Evolutionary conservation across 2,888 invertebrate species (phyloP).

Genomic region (Minunthozetes semirufus): DNA sequence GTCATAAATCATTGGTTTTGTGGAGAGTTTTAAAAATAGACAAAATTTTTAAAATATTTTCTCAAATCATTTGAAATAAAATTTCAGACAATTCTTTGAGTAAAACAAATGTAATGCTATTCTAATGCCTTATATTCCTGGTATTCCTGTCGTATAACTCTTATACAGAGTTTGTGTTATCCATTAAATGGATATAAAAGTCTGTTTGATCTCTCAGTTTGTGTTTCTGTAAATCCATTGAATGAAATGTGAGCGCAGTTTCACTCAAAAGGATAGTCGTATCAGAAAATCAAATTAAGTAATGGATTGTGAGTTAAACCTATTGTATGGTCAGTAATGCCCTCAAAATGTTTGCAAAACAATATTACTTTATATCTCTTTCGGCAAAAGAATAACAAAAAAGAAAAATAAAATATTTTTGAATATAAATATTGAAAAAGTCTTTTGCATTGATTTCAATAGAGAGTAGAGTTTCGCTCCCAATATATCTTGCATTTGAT

Average conservation of each 20-base stretch:
- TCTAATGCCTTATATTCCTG: not conserved
- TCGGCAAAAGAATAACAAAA: too few relatives aligned
- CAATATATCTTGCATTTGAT: too few relatives aligned
- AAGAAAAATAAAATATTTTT: too few relatives aligned
- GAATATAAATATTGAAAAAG: too few relatives aligned
- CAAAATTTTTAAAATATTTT: too few relatives aligned
- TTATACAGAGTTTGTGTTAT: not conserved
- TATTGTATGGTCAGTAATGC: slow-evolving; percentile 11
- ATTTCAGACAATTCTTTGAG: too few relatives aligned
- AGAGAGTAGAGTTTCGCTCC: too few relatives aligned
- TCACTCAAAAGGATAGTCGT: not conserved
- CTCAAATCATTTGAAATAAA: too few relatives aligned
- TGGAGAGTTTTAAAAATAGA: too few relatives aligned
- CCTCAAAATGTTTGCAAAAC: not conserved
- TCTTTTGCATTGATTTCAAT: too few relatives aligned
- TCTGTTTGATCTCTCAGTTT: slow-evolving; percentile 5
- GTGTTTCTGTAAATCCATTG: not conserved
- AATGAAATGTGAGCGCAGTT: not conserved
- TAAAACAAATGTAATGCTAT: too few relatives aligned
- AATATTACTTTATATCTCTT: not conserved
- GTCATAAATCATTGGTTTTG: too few relatives aligned
- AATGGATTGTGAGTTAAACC: not conserved
- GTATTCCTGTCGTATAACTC: not conserved
- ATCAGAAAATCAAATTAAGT: not conserved
- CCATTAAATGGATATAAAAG: not conserved